Evolutionary conservation across 2,888 invertebrate species (phyloP), one percentile per base, ranked within the genome.

Genomic region (Rhingia rostrata): DNA sequence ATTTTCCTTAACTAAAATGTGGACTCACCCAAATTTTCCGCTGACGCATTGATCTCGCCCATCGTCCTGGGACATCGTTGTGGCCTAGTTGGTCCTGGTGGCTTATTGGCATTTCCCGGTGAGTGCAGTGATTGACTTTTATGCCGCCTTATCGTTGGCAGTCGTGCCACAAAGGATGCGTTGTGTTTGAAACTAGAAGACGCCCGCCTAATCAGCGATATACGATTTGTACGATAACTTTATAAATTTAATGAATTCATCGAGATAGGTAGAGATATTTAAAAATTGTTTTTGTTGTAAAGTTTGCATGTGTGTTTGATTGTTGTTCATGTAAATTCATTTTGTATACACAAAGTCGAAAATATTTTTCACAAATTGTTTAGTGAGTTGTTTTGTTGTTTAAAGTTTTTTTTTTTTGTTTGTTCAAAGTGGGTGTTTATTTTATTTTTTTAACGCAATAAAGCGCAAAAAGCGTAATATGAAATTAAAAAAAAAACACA

Each of bases 101-200:
- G 89, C 88, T 89, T 92, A 70, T 88, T 88, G 39, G 90, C 86
- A 88, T 90, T 88, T 88, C 91, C 95, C 51, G 96, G 95, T 81
- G 95, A 94, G 91, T 96, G 96, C 89, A 95, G 93, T 84, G 95
- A 94, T 88, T 95, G 94, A 90, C 95, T 95, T 91, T 96, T 95
- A 93, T 95, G 95, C 49, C 96, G 94, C 82, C 96, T 94, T 91
- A 97, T 96, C 86, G 96, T 97, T 88, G 97, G 97, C 92, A 97
- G 93, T 88, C 97, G 94, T 89, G 97, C 96, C 91, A 97, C 97
- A 93, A 97, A 97, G 74, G 97, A 97, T 88, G 97, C 95, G 92
- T 97, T 97, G 94, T 97, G 96, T 93, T 97, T 97, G 94, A 97
- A 97, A 92, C 96, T 96, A 92, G 93, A 94, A 90, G 95, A 95